Evolutionary conservation across 2,888 invertebrate genomes (phyloP), one percentile per base, ranked within the genome.

Genomic region (Lepeophtheirus nordmannii): DNA sequence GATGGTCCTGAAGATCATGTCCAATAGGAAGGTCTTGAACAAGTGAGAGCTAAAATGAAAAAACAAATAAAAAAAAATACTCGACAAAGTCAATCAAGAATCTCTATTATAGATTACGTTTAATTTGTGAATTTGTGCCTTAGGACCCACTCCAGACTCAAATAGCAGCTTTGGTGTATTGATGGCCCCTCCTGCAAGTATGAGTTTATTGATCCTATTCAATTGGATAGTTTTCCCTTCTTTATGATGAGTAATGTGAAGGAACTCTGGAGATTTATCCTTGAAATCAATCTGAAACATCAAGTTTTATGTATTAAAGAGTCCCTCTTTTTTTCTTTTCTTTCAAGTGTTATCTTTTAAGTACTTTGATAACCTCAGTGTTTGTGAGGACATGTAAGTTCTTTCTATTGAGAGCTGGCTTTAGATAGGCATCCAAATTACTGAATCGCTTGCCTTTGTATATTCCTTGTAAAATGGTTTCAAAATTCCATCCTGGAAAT

Each of bases 401-500:
- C 53, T 46, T 17, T 17, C 53, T 46, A 17, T 46, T 14, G 1
- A 46, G 14, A 8, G 53, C 53, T 46, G 53, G 53, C 53, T 46
- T 46, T 46, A 46, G 53, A 46, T 46, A 46, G n/a, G 53, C 53
- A 17, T 46, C 53, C 2, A 46, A 46, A 17, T 46, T 46, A 46
- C 53, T 46, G 8, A 46, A 46, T 46, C 53, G 53, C 53, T 46
- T 46, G 2, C 53, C 53, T 17, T 46, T 17, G 17, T 46, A 46
- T 5, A 46, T 46, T 8, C 53, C 53, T 46, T 46, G 53, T 46
- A n/a, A 17, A 46, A 46, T 46, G n/a, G 53, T 46, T 17, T 46
- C 53, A 46, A 46, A 46, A n/a, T 17, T 46, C 53, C 53, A 46
- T 46, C 53, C 53, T 46, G 53, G 53, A 46, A n/a, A 46, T 46